Evolutionary conservation across 2,888 invertebrate genomes (phyloP).

Genomic region (Drosophila neonasuta): DNA sequence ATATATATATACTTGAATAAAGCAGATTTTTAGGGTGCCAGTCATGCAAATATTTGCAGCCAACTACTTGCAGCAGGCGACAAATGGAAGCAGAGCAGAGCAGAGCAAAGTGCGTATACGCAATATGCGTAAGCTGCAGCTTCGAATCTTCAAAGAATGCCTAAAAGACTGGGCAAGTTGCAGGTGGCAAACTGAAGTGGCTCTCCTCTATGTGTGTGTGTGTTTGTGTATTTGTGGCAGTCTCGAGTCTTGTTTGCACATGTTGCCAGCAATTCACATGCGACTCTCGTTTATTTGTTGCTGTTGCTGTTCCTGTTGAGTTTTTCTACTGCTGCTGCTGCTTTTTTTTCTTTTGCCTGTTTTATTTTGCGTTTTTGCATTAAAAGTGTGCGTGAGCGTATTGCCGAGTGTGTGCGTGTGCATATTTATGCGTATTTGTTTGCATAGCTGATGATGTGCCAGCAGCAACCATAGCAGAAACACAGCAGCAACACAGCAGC

Average conservation of each 20-base stretch:
- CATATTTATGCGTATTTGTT: conserved; percentile 79
- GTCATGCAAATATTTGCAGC: conserved; percentile 73
- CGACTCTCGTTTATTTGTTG: conserved; percentile 21
- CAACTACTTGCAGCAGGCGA: conserved; percentile 60
- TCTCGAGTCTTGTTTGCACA: conserved; percentile 63
- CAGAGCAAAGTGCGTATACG: conserved; percentile 64
- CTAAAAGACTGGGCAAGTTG: conserved; percentile 9
- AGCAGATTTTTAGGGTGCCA: conserved; percentile 58
- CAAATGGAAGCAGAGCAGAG: conserved; percentile 29
- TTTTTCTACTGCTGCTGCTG: conserved; percentile 19
- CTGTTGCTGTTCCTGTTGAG: conserved; percentile 45
- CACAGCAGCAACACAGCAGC: conserved; percentile 39
- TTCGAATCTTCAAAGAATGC: conserved; percentile 29
- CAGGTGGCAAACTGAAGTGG: conserved; percentile 17
- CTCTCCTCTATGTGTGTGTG: conserved; percentile 3
- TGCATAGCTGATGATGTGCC: conserved; percentile 77
- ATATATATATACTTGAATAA: conserved; percentile 3
- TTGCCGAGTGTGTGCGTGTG: conserved; percentile 56
- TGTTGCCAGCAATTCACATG: conserved; percentile 50
- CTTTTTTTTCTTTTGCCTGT: neutral
- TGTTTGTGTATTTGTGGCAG: conserved; percentile 2
- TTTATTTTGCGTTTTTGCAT: conserved; percentile 43
- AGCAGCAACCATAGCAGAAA: conserved; percentile 50
- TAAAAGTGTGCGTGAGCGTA: conserved; percentile 55
- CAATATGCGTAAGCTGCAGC: conserved; percentile 69